These are phyloP conservation scores for Taenaris catops DNA, from an alignment of 2,888 invertebrate genomes.

Conservation along the genomic window DNA sequence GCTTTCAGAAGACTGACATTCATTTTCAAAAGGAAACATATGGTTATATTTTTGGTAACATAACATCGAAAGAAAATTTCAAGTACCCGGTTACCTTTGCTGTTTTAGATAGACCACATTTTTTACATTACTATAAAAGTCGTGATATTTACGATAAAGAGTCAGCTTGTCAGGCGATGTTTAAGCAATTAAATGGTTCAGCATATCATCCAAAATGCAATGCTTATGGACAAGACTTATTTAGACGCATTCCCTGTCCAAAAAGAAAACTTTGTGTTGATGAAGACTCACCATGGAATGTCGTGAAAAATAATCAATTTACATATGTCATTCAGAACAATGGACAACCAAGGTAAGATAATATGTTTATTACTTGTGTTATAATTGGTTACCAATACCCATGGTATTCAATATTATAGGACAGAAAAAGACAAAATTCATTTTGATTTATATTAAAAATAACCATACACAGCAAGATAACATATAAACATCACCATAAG, in stretches of 20 bases:
- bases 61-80: conserved; percentile 86
- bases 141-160: conserved; percentile 82
- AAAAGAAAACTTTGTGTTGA: conserved; percentile 88
- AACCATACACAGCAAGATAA: no score
- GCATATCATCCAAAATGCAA: conserved; percentile 93
- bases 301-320: conserved; percentile 93
- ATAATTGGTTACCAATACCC: no score
- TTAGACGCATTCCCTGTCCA: conserved; percentile 92
- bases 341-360: conserved; percentile 89
- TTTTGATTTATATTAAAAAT: no score
- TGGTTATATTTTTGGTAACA: conserved; percentile 98
- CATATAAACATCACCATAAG: no score
- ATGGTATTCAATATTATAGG: no score
- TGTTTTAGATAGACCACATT: conserved; percentile 93
- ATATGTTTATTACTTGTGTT: no score
- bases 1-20: conserved; percentile 96
- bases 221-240: conserved; percentile 85
- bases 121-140: conserved; percentile 94
- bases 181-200: conserved; percentile 87
- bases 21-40: conserved; percentile 91
- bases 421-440: no score
- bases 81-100: conserved; percentile 88
- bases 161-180: conserved; percentile 91
- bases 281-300: conserved; percentile 92
- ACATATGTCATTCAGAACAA: conserved; percentile 95